A percentile compares a stretch with the other conserved stretches of the same genome.
These are phyloP conservation scores for Tuta absoluta DNA, from an alignment of 2,888 invertebrate species.

Conservation along the genomic window DNA sequence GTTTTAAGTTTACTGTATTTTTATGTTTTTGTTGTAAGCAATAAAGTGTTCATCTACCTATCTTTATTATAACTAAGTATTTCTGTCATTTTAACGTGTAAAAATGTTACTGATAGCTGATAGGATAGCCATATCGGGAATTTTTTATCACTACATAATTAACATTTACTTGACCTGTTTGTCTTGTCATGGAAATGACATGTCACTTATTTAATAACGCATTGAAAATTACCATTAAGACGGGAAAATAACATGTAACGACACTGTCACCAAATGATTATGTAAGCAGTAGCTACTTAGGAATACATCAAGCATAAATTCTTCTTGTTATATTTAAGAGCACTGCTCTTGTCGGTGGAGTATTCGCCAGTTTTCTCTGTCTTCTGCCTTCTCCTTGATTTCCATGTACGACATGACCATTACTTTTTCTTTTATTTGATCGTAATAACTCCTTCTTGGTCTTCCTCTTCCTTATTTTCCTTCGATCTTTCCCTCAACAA, in stretches of 20 bases:
- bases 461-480: too few relatives aligned
- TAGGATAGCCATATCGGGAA: neutral
- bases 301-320: neutral
- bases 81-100: neutral
- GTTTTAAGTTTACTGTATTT: too few relatives aligned
- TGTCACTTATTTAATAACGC: constrained; percentile 20
- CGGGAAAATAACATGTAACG: constrained; percentile 1
- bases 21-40: too few relatives aligned
- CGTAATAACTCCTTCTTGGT: too few relatives aligned
- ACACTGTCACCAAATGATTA: constrained; percentile 14
- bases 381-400: too few relatives aligned
- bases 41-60: too few relatives aligned
- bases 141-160: neutral
- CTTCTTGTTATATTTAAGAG: neutral
- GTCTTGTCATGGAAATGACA: neutral
- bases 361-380: too few relatives aligned
- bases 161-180: constrained; percentile 5
- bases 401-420: too few relatives aligned
- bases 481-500: too few relatives aligned
- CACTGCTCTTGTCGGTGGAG: too few relatives aligned
- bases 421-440: too few relatives aligned
- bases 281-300: neutral
- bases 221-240: constrained; percentile 10
- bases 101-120: neutral
- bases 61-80: too few relatives aligned